Evolutionary conservation across 2,888 invertebrate genomes (phyloP).

Genomic region (Campopleginae sp.): DNA sequence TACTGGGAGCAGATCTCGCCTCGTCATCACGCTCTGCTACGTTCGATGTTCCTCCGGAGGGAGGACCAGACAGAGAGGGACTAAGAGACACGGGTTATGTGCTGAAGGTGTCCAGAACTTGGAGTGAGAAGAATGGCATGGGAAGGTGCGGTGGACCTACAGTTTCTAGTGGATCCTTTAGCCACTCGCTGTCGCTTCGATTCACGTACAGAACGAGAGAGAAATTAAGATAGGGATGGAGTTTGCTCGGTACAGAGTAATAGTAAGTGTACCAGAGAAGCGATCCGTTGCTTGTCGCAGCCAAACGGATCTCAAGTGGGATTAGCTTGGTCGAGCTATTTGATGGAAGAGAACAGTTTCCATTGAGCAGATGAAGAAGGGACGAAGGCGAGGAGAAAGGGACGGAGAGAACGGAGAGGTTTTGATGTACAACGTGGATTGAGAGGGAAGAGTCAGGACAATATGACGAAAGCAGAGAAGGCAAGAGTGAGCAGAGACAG

Average conservation of each 20-base stretch:
- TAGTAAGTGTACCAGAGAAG: conserved; percentile 51
- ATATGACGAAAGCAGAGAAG: conserved; percentile 44
- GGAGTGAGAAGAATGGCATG: conserved; percentile 64
- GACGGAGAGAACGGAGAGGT: conserved; percentile 21
- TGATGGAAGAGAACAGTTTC: conserved; percentile 73
- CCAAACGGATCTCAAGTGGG: conserved; percentile 72
- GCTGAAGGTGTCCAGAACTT: conserved; percentile 62
- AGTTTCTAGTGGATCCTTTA: conserved; percentile 55
- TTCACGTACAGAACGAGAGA: conserved; percentile 51
- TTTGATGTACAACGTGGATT: conserved; percentile 52
- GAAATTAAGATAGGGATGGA: conserved; percentile 10
- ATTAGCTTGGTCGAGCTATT: conserved; percentile 76
- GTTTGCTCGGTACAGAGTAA: conserved; percentile 23
- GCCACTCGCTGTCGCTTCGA: conserved; percentile 52
- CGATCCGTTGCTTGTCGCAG: conserved; percentile 68
- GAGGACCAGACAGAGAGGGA: conserved; percentile 34
- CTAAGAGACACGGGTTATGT: conserved; percentile 13
- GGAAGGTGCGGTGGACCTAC: conserved; percentile 54
- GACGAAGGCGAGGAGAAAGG: neutral
- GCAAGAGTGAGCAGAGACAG: conserved; percentile 68
- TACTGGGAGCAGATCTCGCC: conserved; percentile 80
- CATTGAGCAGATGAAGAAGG: conserved; percentile 59
- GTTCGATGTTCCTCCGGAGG: conserved; percentile 50
- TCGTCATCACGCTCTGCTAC: conserved; percentile 81
- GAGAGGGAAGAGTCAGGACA: conserved; percentile 52